phyloP scores from a whole-genome alignment of 2,797 vertebrate genomes.

The Cyclura pinguis region DNA sequence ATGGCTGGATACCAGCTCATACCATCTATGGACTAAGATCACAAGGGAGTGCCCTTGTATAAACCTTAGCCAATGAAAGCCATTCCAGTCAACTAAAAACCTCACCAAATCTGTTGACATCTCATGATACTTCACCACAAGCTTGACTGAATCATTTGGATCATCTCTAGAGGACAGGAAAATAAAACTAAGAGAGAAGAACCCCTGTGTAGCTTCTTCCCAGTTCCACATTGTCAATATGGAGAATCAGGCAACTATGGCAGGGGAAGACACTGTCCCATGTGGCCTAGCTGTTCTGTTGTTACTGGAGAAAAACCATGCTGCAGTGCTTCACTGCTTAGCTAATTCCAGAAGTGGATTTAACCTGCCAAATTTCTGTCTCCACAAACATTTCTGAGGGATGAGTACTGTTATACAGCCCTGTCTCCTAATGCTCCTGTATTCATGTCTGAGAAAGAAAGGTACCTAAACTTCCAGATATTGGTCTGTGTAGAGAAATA shows the following conservation, averaged over 20 bases:
- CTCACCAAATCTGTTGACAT: not conserved
- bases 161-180: not conserved
- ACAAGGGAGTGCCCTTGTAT: not conserved
- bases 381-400: not conserved
- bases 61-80: not conserved
- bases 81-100: not conserved
- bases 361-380: not conserved
- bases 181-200: not conserved
- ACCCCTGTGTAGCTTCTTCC: not conserved
- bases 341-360: not conserved
- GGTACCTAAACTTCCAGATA: not conserved
- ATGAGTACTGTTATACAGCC: not conserved
- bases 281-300: not conserved
- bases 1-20: not conserved
- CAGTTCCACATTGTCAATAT: not conserved
- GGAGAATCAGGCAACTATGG: not conserved
- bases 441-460: not conserved
- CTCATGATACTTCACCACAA: not conserved
- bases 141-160: not conserved
- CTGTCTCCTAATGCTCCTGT: not conserved
- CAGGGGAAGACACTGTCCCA: not conserved
- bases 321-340: not conserved
- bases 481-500: not conserved
- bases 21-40: not conserved
- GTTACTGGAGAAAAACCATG: not conserved